A percentile compares a stretch with the other conserved stretches of the same genome.
These are phyloP conservation scores for Ennomos quercinarius DNA, from an alignment of 2,888 invertebrate genomes.

Conservation along the genomic window DNA sequence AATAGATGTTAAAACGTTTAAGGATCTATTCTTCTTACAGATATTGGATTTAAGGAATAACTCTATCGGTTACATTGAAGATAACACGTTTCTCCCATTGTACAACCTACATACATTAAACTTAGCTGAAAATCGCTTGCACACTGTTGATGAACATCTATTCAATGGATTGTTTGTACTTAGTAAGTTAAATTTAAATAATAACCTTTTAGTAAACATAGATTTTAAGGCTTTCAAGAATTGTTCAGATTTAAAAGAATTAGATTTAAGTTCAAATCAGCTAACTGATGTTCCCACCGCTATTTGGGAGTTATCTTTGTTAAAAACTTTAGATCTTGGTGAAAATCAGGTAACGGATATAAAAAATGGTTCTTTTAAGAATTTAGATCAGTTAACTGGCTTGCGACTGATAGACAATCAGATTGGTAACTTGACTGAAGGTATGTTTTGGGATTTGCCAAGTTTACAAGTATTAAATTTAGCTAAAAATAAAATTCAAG, in stretches of 20 bases:
- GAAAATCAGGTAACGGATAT: constrained; percentile 95
- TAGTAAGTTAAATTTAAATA: constrained; percentile 93
- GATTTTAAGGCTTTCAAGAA: constrained; percentile 94
- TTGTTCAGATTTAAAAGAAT: constrained; percentile 94
- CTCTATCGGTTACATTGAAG: constrained; percentile 94
- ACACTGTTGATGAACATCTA: constrained; percentile 91
- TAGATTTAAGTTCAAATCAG: constrained; percentile 95
- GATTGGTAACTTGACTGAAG: constrained; percentile 92
- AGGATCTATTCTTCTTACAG: constrained; percentile 94
- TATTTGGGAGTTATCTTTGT: constrained; percentile 90
- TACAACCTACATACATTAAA: constrained; percentile 96
- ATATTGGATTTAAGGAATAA: constrained; percentile 95
- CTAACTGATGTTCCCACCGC: constrained; percentile 92
- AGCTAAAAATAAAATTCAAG: constrained; percentile 94
- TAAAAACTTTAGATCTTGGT: constrained; percentile 95
- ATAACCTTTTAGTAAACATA: constrained; percentile 91
- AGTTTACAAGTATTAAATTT: constrained; percentile 94
- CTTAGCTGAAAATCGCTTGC: constrained; percentile 94
- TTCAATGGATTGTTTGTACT: constrained; percentile 94
- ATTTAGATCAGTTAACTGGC: constrained; percentile 94
- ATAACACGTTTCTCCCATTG: constrained; percentile 94
- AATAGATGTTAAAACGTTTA: constrained; percentile 93
- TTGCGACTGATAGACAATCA: constrained; percentile 95
- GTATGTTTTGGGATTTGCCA: constrained; percentile 94
- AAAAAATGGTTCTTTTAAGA: constrained; percentile 93